Evolutionary conservation across 2,888 invertebrate genomes (phyloP), one percentile per base, ranked within the genome.

Genomic region (Erebia epiphron): DNA sequence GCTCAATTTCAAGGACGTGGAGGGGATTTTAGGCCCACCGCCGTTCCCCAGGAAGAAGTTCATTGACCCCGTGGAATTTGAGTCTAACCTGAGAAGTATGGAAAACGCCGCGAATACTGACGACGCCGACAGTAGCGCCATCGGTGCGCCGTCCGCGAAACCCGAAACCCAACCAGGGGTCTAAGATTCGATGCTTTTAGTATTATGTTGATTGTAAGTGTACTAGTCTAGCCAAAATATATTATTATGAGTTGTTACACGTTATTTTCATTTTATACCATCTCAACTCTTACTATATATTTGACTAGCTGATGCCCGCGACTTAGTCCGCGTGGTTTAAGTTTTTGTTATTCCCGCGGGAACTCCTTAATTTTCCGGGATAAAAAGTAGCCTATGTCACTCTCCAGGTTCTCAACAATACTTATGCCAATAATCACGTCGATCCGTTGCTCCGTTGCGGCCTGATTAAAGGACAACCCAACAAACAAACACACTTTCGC

Each of bases 1-100:
- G 0, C 90, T 99, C 7, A 97, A 97, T 82, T 98, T 98, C 84
- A 96, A 98, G 73, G 98, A 99, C 79, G 96, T 99, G 2, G 96
- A 97, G 80, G 88, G 92, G 10, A 93, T 99, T 63, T 95, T 99
- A 75, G 99, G 99, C 0, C 97, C 98, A 1, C 98, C 99, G 0
- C 96, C 97, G 0, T 95, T 94, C 83, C 96, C 96, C 0, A 94
- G 95, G 69, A 97, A 96, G 80, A 95, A 95, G 69, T 91, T 96
- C 69, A 95, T 98, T 56, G 97, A 97, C 74, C 95, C 96, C 0
- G 95, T 96, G 0, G 97, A 98, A 79, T 97, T 97, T 83, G 97
- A 98, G 79, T 89, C 88, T 60, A 90, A 86, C 18, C 78, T 95
- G n/a, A 91, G 85, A 73, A 94, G 89, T 61, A 73, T 92, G 82